Evolutionary conservation across 2,888 invertebrate genomes (phyloP).

Genomic region (Macropis europaea): DNA sequence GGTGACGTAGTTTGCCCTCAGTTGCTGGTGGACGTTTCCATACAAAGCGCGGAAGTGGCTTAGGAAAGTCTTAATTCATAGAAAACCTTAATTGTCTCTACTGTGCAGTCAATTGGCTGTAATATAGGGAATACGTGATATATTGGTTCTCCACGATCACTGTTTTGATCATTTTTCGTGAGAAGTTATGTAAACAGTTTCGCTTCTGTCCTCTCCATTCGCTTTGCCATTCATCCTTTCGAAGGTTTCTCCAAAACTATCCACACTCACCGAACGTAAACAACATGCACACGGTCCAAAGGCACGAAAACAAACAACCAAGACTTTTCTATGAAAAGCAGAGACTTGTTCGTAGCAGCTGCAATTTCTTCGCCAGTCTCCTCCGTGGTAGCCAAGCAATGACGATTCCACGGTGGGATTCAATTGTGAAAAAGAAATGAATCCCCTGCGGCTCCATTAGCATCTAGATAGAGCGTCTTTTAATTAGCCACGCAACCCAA

Average conservation of each 20-base stretch:
- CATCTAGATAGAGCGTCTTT: slow-evolving; percentile 36
- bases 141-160: no score
- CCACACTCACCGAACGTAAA: background rate
- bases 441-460: slow-evolving; percentile 16
- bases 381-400: background rate
- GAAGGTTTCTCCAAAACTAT: background rate
- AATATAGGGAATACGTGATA: no score
- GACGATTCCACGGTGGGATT: background rate
- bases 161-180: no score
- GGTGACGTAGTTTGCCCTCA: no score
- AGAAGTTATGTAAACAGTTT: no score
- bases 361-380: background rate
- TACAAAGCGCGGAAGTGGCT: no score
- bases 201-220: background rate
- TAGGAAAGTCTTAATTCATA: no score
- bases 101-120: no score
- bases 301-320: background rate
- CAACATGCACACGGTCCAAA: background rate
- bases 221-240: background rate
- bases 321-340: background rate
- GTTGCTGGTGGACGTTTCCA: no score
- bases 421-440: slow-evolving; percentile 7
- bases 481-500: slow-evolving; percentile 35
- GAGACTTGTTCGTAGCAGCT: background rate
- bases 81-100: no score